Base-by-base conservation (phyloP, 2,113 vertebrate species). In the Vombatus ursinus region DNA sequence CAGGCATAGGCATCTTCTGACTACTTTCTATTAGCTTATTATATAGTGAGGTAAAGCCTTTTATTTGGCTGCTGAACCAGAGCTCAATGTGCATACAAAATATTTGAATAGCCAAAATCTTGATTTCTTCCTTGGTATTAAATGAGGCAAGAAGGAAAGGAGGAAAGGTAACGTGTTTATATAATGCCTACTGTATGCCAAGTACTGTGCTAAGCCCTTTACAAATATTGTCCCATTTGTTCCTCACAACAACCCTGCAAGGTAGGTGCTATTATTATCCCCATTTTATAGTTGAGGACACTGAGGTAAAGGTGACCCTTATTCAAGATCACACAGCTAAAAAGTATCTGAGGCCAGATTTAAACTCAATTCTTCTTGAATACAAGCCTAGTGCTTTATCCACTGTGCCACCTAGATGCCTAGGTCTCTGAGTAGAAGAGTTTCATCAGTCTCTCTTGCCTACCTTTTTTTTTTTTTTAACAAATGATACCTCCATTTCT, bases 271-370 rank as follows among this genome's bases (percentile, higher is more conserved):
- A n/a, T 50, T 89, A 44, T 52, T 94, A 92, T 84, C 24, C 2
- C n/a, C 28, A 61, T 77, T 91, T 84, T 90, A 23, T 91, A 77
- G 31, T 77, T 16, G 37, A 90, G 68, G 19, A 96, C 92, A 91
- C 2, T 9, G 16, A 53, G 4, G 12, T 24, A 22, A 16, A 49
- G 77, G 3, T 90, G 54, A 68, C 8, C 93, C 37, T 77, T 93
- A 93, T 44, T 44, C 37, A 54, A 89, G 44, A n/a, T 48, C 90
- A 94, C 26, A 54, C 1, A 57, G 54, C 84, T 10, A 52, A 16
- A 3, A 94, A 28, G 3, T 54, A n/a, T 2, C 11, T 89, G 91
- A 48, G n/a, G 31, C 44, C 28, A 47, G 37, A 93, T 26, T 3
- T 22, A n/a, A 51, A 94, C 31, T 93, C 48, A 68, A 28, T 49